Base-by-base conservation (phyloP, 2,888 invertebrate species). In the Lasioglossum pauxillum region DNA sequence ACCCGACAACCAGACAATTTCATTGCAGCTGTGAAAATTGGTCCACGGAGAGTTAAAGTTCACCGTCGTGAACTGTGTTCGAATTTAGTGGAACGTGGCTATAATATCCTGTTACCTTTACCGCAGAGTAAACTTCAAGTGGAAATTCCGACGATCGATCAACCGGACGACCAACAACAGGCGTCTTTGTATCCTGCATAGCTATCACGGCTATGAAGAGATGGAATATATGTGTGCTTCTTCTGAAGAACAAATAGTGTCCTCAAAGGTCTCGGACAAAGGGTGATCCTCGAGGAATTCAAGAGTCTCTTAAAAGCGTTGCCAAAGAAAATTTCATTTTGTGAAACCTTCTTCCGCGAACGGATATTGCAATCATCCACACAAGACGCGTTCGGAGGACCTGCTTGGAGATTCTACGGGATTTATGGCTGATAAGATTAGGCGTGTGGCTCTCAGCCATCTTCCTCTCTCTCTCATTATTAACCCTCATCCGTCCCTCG, bases 101-200 rank as follows among this genome's bases (percentile, higher is more conserved):
- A 38, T 38, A 38, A 71, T n/a, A 67, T 73, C 16, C n/a, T 38
- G 27, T 8, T 19, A 12, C 27, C 31, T 73, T 19, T 23, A 14
- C 5, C 38, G 31, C 14, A 16, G 27, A 31, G 38, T 35, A 14
- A 49, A 64, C 27, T 53, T 60, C 23, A 27, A 69, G 16, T 44
- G 79, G 69, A 80, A 75, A 67, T 73, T 78, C 77, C 14, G 31
- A 23, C 19, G 23, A 67, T 38, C 67, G 49, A 80, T 80, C 69
- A 69, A n/a, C 67, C 31, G 41, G 53, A 53, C 53, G 27, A 38
- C 53, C 74, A 44, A 74, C 69, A 23, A 41, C 35, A 27, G 69
- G 27, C 46, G 38, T 31, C 64, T 64, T 74, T 31, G 35, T 64
- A 35, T 27, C 60, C 16, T 16, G 60, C 31, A 35, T 46, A 64